Conservation (phyloP, 2,113 vertebrate species). For the Ctenodactylus gundi region DNA sequence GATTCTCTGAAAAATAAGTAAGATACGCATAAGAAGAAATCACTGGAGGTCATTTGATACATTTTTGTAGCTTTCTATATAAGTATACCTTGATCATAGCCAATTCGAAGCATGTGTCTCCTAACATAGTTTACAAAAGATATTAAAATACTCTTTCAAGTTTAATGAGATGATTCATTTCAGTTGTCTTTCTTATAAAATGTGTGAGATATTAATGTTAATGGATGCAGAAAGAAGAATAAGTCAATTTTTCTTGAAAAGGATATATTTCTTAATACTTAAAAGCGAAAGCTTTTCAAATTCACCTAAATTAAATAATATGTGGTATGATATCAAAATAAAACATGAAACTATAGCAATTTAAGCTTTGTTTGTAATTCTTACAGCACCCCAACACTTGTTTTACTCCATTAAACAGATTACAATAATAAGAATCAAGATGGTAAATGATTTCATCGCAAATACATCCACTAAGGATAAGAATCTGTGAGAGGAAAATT, state of each 20-base stretch:
- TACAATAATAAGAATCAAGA: background rate
- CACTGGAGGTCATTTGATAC: slow-evolving; percentile 17
- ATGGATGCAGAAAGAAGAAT: background rate
- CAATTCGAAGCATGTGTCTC: background rate
- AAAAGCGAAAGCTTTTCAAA: background rate
- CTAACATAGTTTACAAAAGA: background rate
- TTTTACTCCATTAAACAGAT: background rate
- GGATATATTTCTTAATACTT: background rate
- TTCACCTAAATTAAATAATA: background rate
- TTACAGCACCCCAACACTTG: background rate
- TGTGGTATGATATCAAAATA: background rate
- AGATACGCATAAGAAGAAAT: background rate
- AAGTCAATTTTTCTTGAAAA: too few species aligned
- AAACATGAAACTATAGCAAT: background rate
- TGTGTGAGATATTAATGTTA: background rate
- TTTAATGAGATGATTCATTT: background rate
- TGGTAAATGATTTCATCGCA: background rate
- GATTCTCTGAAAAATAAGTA: slow-evolving; percentile 1
- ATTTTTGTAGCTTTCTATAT: background rate
- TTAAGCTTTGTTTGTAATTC: background rate
- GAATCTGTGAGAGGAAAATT: background rate
- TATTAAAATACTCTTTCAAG: background rate
- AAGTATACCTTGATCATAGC: background rate
- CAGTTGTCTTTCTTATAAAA: background rate
- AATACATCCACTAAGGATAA: background rate